Base-by-base conservation (phyloP, 2,888 invertebrate genomes). In the Diachrysia chrysitis region DNA sequence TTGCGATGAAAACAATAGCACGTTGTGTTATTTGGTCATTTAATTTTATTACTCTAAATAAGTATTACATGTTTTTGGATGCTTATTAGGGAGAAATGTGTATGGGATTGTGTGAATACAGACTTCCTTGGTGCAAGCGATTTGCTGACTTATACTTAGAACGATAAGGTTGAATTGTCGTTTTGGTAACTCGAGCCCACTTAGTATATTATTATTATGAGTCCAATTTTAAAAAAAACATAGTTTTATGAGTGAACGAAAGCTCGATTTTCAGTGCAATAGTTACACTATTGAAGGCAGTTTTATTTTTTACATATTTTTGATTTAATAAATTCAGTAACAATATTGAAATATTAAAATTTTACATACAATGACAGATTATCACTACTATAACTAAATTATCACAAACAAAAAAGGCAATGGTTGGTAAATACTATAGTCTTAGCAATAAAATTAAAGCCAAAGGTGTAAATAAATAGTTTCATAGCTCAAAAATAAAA, bases 11-110 rank as follows among this genome's bases (percentile, higher is more conserved):
- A 72, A 74, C 74, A 74, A 74, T 74, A 74, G 78, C 60, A 64
- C 56, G 63, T 55, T 63, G 58, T 62, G 60, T 59, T 64, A 42
- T 73, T 57, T 37, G 62, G 66, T 68, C 54, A 73, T 78, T 75
- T 59, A 54, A 37, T 78, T 76, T 73, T 70, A 64, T 79, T 63
- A 77, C 73, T 72, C 64, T 59, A 66, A 59, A 58, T 73, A 73
- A 51, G 37, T 73, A 42, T 61, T 32, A 66, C 63, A 64, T 57
- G 72, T 53, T 67, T 21, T 3, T 54, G 17, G 42, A 14, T 2
- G 48, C 73, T 68, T 73, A 73, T 73, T 75, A 75, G 64, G 54
- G n/a, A 68, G 2, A 68, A 73, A 67, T 64, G 25, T 1, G 57
- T n/a, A 55, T 59, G 63, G 46, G 23, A 10, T 17, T 42, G 10